These are phyloP conservation scores for Amphiprion ocellaris DNA, from an alignment of 2,113 vertebrate species.

Conservation along the genomic window DNA sequence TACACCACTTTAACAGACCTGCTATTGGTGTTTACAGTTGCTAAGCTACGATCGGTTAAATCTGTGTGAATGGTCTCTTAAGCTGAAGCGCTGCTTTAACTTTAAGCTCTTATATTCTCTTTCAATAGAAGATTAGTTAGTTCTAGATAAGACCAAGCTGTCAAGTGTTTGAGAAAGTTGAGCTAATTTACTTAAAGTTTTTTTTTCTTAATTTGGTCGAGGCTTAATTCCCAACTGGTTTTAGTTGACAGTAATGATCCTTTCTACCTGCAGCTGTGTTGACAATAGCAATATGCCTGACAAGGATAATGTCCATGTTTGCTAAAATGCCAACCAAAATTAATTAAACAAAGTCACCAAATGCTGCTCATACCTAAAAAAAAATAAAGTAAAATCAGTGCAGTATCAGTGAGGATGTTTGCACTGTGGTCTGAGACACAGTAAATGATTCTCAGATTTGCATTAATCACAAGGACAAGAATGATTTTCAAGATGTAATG, in stretches of 20 bases:
- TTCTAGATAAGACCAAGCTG: constrained; percentile 19
- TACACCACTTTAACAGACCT: constrained; percentile 1
- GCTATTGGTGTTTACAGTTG: not conserved
- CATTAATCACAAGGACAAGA: constrained; percentile 47
- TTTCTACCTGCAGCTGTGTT: constrained; percentile 48
- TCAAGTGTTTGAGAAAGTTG: constrained; percentile 26
- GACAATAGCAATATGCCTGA: constrained; percentile 58
- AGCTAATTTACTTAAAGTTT: constrained; percentile 30
- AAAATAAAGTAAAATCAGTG: constrained; percentile 56
- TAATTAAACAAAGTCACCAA: constrained; percentile 47
- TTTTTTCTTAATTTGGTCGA: constrained; percentile 21
- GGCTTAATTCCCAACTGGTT: constrained; percentile 41
- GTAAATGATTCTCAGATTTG: constrained; percentile 54
- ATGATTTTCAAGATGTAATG: constrained; percentile 55
- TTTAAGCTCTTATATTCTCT: constrained; percentile 14
- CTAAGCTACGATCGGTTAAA: constrained; percentile 11
- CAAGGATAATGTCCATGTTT: constrained; percentile 45
- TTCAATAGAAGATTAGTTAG: constrained; percentile 8
- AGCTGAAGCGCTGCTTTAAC: constrained; percentile 19
- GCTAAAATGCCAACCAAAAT: constrained; percentile 52
- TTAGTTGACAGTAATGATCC: constrained; percentile 35
- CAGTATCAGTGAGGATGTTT: constrained; percentile 56
- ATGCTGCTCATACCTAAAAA: constrained; percentile 40
- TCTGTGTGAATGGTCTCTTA: constrained; percentile 5
- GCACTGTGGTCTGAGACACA: constrained; percentile 36